A percentile compares a stretch with the other conserved stretches of the same genome.
phyloP scores from a whole-genome alignment of 1,140 invertebrate genomes.

The Dendrolimus kikuchii region DNA sequence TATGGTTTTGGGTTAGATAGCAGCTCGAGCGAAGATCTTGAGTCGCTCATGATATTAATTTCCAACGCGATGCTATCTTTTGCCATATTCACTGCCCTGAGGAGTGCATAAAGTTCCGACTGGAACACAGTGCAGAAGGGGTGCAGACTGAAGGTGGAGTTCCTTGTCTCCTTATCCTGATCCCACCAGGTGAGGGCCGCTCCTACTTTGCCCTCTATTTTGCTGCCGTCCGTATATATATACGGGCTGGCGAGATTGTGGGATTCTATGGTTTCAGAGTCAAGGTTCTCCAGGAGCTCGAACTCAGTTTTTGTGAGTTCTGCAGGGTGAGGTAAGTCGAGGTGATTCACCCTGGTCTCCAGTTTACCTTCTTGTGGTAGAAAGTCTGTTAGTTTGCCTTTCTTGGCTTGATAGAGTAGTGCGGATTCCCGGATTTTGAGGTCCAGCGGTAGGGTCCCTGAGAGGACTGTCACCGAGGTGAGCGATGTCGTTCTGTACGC shows the following conservation, averaged over 20 bases:
- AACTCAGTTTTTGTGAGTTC: too few relatives aligned
- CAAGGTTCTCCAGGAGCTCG: too few relatives aligned
- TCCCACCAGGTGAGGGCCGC: slow-evolving; percentile 7
- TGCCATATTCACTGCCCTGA: not conserved
- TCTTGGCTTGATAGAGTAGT: slow-evolving; percentile 1
- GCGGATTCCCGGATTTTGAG: not conserved
- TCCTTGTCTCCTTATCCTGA: not conserved
- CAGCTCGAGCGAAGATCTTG: slow-evolving; percentile 10
- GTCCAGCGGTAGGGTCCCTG: slow-evolving; percentile 2
- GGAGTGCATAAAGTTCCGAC: slow-evolving; percentile 3
- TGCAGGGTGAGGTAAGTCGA: too few relatives aligned
- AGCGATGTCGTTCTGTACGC: slow-evolving; percentile 3
- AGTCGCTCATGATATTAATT: slow-evolving; percentile 15
- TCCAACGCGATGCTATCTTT: not conserved
- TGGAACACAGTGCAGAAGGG: slow-evolving; percentile 5
- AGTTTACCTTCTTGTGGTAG: too few relatives aligned
- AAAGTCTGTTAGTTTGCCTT: not conserved
- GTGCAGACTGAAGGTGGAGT: slow-evolving; percentile 1
- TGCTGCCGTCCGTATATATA: slow-evolving; percentile 11
- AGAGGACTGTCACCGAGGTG: not conserved
- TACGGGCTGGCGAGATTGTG: too few relatives aligned
- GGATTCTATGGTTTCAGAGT: too few relatives aligned
- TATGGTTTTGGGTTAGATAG: slow-evolving; percentile 3
- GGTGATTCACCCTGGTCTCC: too few relatives aligned
- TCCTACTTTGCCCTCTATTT: slow-evolving; percentile 9